phyloP scores from a whole-genome alignment of 30 jellyfish, hydroid and myxozoan genomes.

The Hydractinia echinata region DNA sequence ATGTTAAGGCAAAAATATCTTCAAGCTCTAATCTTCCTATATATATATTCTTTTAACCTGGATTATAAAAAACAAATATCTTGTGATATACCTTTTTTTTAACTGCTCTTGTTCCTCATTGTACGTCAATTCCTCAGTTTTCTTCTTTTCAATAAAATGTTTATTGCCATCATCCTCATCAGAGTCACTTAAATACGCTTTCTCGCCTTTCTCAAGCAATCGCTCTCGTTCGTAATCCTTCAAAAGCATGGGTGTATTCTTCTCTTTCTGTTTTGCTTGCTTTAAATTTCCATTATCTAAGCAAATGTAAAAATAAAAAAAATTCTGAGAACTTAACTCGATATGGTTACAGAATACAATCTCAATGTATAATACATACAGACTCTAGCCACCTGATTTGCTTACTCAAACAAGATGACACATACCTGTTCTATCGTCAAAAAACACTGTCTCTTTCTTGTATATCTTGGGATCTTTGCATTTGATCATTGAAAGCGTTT shows the following conservation, averaged over 20 bases:
- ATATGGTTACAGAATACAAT: too few relatives aligned
- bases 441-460: slow-evolving; percentile 46
- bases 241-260: slow-evolving; percentile 49
- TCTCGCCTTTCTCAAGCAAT: slow-evolving; percentile 55
- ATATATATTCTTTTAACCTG: too few relatives aligned
- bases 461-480: slow-evolving; percentile 71
- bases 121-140: slow-evolving; percentile 48
- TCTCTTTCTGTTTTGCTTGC: not conserved
- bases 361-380: too few relatives aligned
- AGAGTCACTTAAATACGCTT: slow-evolving; percentile 85
- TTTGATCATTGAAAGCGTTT: slow-evolving; percentile 63
- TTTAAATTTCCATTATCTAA: not conserved
- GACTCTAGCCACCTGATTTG: too few relatives aligned
- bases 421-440: slow-evolving; percentile 13
- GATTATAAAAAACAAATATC: too few relatives aligned
- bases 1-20: too few relatives aligned
- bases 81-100: slow-evolving; percentile 51
- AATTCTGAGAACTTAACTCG: too few relatives aligned
- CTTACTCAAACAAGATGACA: not conserved
- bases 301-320: not conserved
- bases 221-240: slow-evolving; percentile 76
- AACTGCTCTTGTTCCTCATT: slow-evolving; percentile 65
- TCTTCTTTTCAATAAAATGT: not conserved
- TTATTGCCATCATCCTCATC: slow-evolving; percentile 54
- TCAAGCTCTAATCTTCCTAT: too few relatives aligned